phyloP scores from a whole-genome alignment of 37 sponge, comb jelly and placozoan species.

The Oscarella lobularis region DNA sequence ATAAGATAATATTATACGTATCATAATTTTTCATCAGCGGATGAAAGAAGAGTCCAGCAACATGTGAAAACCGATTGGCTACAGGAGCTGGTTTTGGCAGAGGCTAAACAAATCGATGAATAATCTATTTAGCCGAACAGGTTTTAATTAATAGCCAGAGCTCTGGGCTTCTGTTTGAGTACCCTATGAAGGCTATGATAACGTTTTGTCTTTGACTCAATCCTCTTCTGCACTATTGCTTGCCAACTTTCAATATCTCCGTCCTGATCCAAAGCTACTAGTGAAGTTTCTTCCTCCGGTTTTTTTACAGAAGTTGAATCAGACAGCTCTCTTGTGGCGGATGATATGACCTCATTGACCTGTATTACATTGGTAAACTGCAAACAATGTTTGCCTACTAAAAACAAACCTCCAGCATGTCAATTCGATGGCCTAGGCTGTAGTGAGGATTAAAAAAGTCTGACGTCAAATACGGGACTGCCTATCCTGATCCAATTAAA shows the following conservation, averaged over 20 bases:
- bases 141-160: too few relatives aligned
- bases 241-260: conserved; percentile 29
- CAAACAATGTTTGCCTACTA: too few relatives aligned
- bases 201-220: conserved; percentile 52
- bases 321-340: conserved; percentile 46
- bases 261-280: background rate
- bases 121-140: too few relatives aligned
- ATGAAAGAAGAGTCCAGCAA: conserved; percentile 73
- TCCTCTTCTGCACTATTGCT: conserved; percentile 21
- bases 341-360: conserved; percentile 24
- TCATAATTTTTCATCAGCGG: conserved; percentile 63
- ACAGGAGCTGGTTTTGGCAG: background rate
- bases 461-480: conserved; percentile 39
- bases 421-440: conserved; percentile 58
- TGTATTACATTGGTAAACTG: background rate
- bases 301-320: conserved; percentile 4
- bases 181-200: conserved; percentile 60
- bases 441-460: conserved; percentile 58
- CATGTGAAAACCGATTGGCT: conserved; percentile 44
- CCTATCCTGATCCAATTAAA: background rate
- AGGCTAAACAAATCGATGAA: background rate
- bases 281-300: background rate
- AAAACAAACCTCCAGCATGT: conserved; percentile 55
- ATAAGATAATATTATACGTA: too few relatives aligned
- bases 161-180: too few relatives aligned